Evolutionary conservation across 2,797 vertebrate species (phyloP), one percentile per base, ranked within the genome.

Genomic region (Myotis planiceps): DNA sequence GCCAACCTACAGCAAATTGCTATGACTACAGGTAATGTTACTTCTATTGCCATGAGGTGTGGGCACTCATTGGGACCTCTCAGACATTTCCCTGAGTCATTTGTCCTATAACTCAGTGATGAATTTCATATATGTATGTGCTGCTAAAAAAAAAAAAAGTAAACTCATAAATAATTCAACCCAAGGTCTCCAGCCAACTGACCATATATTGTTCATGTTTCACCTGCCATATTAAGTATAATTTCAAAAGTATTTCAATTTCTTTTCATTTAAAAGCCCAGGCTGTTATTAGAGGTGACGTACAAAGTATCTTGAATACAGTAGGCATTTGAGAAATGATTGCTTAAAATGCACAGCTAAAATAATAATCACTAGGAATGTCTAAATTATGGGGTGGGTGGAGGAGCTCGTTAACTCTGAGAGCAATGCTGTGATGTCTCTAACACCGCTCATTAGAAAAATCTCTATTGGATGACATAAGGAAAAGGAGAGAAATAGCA

Each of bases 91-190:
- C 42, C 79, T 6, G n/a, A 78, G 21, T 58, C 81, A 63, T 49
- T 23, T 3, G 0, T 51, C 37, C 90, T 76, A 58, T 51, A 32
- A 49, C 34, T 66, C 8, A 2, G 71, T 86, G 83, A 95, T 65
- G 86, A 92, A 92, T 69, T 95, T 95, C 92, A 93, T 83, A 34
- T n/a, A 92, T 55, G 42, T 88, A 87, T 6, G 19, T 71, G 69
- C 74, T 37, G 13, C 21, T 58, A 76, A 37, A 80, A 21, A 15
- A 47, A 37, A 27, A 12, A 58, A 39, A 39, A 58, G 60, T 58
- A 88, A 94, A 90, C 55, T 93, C 90, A 96, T 95, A 80, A 96
- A 96, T 96, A 95, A 97, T 95, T 97, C 76, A 82, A 85, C 58
- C 81, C 9, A 69, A 39, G 16, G 32, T 71, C 83, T 96, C 89